Evolutionary conservation across 2,113 vertebrate species (phyloP).

Genomic region (Microcebus griseorufus): DNA sequence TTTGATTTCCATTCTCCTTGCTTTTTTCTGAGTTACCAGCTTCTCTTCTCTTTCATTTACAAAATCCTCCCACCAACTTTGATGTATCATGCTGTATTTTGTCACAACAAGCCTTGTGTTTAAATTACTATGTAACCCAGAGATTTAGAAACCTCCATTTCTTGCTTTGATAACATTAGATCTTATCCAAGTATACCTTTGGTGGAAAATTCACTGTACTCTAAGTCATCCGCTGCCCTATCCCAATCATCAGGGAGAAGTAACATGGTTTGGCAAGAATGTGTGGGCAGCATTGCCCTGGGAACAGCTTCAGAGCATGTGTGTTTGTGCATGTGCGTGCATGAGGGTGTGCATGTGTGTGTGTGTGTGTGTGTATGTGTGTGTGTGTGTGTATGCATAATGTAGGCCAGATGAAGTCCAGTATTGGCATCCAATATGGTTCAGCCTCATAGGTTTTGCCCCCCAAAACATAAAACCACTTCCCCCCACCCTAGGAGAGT

Average conservation of each 20-base stretch:
- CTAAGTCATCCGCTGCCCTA: accelerated
- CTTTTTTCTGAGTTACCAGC: not conserved
- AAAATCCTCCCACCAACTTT: constrained; percentile 52
- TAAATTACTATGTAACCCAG: constrained; percentile 39
- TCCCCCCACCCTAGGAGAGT: accelerated
- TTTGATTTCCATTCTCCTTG: not conserved
- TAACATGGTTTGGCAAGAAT: not conserved
- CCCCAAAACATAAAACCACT: not conserved
- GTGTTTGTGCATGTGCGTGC: not conserved
- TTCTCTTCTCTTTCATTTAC: constrained; percentile 11
- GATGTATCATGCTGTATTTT: constrained; percentile 40
- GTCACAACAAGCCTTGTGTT: constrained; percentile 54
- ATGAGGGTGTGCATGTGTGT: not conserved
- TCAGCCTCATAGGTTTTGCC: not conserved
- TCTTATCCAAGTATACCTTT: not conserved
- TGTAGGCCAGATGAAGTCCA: not conserved
- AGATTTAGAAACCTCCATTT: constrained; percentile 45
- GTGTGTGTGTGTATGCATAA: not conserved
- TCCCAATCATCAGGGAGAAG: not conserved
- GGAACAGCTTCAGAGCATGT: not conserved
- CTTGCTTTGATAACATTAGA: constrained; percentile 31
- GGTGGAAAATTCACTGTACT: not conserved
- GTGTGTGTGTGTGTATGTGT: too few relatives aligned
- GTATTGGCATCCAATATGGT: not conserved
- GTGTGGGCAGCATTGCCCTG: accelerated